Conservation (phyloP, 2,888 invertebrate genomes). For the Aleiodes leptofemur region DNA sequence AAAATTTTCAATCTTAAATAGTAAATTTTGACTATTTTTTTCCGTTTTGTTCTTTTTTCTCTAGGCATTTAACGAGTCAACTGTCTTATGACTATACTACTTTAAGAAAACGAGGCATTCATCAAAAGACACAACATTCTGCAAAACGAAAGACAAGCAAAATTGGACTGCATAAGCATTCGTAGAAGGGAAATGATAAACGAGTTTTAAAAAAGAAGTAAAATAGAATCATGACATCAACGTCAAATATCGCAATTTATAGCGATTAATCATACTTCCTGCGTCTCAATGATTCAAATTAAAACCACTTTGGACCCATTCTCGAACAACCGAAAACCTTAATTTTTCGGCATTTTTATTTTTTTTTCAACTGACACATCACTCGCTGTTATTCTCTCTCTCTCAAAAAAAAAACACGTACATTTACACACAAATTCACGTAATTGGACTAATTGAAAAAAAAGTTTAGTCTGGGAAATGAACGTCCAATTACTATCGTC, state of each 20-base stretch:
- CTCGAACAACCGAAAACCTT: not conserved
- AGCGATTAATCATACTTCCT: conserved; percentile 30
- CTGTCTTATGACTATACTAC: too few relatives aligned
- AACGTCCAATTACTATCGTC: not conserved
- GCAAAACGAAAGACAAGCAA: not conserved
- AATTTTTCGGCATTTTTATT: conserved; percentile 3
- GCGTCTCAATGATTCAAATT: conserved; percentile 23
- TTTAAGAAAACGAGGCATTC: not conserved
- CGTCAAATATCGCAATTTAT: conserved; percentile 7
- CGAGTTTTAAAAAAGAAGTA: not conserved
- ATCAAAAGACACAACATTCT: conserved; percentile 7
- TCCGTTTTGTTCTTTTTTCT: too few relatives aligned
- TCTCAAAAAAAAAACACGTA: conserved; percentile 1
- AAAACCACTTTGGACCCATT: conserved; percentile 8
- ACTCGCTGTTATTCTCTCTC: conserved; percentile 8
- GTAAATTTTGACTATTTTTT: too few relatives aligned
- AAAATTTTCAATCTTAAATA: too few relatives aligned
- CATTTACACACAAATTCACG: conserved; percentile 1
- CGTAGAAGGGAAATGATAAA: not conserved
- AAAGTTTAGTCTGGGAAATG: not conserved
- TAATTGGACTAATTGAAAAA: conserved; percentile 20
- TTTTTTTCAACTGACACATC: not conserved
- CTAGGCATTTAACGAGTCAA: too few relatives aligned
- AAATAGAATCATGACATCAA: conserved; percentile 11
- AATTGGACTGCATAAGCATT: too few relatives aligned